Conservation (phyloP, 2,888 invertebrate genomes). For the Agrypnus murinus region DNA sequence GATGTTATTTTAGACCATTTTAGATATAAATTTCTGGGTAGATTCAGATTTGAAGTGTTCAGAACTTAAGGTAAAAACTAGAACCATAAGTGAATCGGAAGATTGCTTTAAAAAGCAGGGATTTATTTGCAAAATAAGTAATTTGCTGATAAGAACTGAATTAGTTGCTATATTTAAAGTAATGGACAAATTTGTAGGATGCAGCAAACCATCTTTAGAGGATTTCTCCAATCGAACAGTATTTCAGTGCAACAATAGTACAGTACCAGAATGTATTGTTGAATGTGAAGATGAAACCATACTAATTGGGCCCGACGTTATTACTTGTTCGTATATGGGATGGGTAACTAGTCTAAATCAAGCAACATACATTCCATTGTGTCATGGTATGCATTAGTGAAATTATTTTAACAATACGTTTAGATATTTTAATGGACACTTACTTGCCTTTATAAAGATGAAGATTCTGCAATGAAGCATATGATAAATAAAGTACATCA, state of each 20-base stretch:
- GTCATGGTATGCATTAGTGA: background rate
- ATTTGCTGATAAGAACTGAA: background rate
- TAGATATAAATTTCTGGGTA: slow-evolving; percentile 2
- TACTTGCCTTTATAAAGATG: background rate
- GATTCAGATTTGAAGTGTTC: background rate
- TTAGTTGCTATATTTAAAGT: too few species aligned
- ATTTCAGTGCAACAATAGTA: background rate
- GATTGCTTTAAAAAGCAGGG: background rate
- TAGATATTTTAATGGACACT: background rate
- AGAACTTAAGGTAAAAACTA: background rate
- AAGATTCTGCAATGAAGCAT: background rate
- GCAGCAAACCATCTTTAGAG: background rate
- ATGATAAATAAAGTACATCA: background rate
- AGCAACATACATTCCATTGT: background rate
- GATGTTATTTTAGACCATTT: background rate
- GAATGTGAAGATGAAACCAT: background rate
- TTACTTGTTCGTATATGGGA: background rate
- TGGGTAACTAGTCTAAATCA: background rate
- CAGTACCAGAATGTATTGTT: background rate
- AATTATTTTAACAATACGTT: background rate
- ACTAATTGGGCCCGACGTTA: background rate
- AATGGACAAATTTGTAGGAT: background rate
- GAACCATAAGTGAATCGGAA: background rate
- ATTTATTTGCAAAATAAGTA: slow-evolving; percentile 9
- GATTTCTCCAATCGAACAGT: background rate